phyloP scores from a whole-genome alignment of 2,888 invertebrate genomes.

The Heliconius charithonia region DNA sequence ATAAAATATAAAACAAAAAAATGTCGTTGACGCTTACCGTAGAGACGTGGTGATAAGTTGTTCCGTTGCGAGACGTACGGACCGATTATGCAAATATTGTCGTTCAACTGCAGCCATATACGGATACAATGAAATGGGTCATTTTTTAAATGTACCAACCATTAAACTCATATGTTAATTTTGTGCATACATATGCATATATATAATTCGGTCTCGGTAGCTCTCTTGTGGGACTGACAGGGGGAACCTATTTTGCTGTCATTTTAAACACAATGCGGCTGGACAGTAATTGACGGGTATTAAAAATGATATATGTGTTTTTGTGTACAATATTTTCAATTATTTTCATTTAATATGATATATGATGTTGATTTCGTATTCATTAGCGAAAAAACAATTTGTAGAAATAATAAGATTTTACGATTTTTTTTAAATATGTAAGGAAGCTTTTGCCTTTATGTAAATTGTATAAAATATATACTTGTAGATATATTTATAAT shows the following conservation, averaged over 20 bases:
- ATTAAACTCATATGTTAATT: constrained; percentile 45
- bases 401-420: neutral
- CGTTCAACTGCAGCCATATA: constrained; percentile 41
- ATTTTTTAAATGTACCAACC: constrained; percentile 47
- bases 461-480: neutral
- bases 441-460: neutral
- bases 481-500: too few relatives aligned
- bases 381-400: constrained; percentile 4
- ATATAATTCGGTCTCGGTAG: constrained; percentile 38
- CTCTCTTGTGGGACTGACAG: constrained; percentile 41
- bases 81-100: constrained; percentile 77
- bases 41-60: constrained; percentile 54
- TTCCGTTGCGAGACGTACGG: constrained; percentile 60
- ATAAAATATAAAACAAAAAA: neutral
- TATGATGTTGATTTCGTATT: constrained; percentile 13
- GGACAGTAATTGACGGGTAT: constrained; percentile 35
- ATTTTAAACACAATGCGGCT: constrained; percentile 27
- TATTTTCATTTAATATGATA: constrained; percentile 7
- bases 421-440: neutral
- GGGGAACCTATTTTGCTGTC: constrained; percentile 43
- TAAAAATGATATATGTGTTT: constrained; percentile 30
- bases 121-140: constrained; percentile 50
- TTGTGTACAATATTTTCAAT: constrained; percentile 2
- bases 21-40: constrained; percentile 52
- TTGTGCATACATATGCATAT: constrained; percentile 41